Evolutionary conservation across 2,888 invertebrate species (phyloP).

Genomic region (Calameuta pallipes): DNA sequence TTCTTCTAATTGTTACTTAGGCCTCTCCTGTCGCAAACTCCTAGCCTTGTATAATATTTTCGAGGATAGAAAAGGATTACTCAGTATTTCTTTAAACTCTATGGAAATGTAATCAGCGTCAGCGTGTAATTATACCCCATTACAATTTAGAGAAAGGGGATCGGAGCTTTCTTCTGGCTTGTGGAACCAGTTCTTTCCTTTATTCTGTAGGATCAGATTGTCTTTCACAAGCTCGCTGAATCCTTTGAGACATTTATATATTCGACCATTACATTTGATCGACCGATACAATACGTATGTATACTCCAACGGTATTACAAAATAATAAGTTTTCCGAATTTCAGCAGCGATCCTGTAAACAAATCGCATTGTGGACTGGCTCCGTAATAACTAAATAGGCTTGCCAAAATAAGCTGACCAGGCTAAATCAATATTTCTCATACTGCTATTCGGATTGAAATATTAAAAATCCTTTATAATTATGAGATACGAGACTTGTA

Average conservation of each 20-base stretch:
- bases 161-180: neutral
- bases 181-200: neutral
- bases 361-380: neutral
- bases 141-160: neutral
- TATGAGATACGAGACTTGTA: slow-evolving; percentile 50
- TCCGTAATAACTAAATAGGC: neutral
- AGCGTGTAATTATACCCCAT: neutral
- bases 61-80: neutral
- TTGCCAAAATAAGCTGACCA: slow-evolving; percentile 6
- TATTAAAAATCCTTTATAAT: slow-evolving; percentile 17
- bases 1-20: neutral
- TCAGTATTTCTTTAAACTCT: neutral
- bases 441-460: slow-evolving; percentile 2
- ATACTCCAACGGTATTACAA: neutral
- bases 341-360: neutral
- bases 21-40: neutral
- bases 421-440: slow-evolving; percentile 2
- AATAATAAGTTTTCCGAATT: neutral
- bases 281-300: neutral
- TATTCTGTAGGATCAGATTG: neutral
- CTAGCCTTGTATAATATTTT: neutral
- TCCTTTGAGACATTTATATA: neutral
- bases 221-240: neutral
- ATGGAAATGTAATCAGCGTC: neutral
- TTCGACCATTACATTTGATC: neutral